These are phyloP conservation scores for Bradypodion ventrale DNA, from an alignment of 2,797 vertebrate species.

Conservation along the genomic window DNA sequence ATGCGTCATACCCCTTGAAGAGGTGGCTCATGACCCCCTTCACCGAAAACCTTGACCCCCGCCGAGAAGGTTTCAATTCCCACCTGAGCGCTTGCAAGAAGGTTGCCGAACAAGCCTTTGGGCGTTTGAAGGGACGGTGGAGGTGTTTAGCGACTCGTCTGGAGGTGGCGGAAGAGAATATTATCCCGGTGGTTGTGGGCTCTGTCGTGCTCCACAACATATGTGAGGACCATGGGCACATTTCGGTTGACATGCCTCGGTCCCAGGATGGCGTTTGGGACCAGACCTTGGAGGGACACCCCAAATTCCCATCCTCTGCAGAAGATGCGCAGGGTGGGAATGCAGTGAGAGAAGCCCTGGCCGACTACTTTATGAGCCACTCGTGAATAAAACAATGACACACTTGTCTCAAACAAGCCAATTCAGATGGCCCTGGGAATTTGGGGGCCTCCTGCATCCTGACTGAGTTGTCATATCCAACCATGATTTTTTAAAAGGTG, in stretches of 20 bases:
- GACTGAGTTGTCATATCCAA: too few species aligned
- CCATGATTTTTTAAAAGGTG: too few species aligned
- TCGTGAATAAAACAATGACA: background rate
- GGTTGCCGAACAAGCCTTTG: background rate
- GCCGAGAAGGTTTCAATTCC: conserved; percentile 10
- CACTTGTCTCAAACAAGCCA: background rate
- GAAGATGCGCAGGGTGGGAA: background rate
- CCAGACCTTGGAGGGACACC: conserved; percentile 7
- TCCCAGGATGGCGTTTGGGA: conserved; percentile 11
- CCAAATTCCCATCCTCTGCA: background rate
- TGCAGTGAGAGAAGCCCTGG: conserved; percentile 12
- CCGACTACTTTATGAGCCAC: background rate
- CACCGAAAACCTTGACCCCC: background rate
- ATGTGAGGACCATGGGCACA: conserved; percentile 19
- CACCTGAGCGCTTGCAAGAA: conserved; percentile 13
- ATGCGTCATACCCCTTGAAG: background rate
- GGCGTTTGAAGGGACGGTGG: conserved; percentile 23
- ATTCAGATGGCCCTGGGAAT: background rate
- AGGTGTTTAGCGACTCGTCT: conserved; percentile 14
- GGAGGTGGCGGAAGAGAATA: conserved; percentile 27
- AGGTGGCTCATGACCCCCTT: conserved; percentile 28
- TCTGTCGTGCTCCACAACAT: conserved; percentile 20
- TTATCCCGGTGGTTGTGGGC: conserved; percentile 23
- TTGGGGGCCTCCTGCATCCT: background rate
- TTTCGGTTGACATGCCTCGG: background rate